Evolutionary conservation across 2,797 vertebrate species (phyloP), one percentile per base, ranked within the genome.

Genomic region (Phylloscopus collybita): DNA sequence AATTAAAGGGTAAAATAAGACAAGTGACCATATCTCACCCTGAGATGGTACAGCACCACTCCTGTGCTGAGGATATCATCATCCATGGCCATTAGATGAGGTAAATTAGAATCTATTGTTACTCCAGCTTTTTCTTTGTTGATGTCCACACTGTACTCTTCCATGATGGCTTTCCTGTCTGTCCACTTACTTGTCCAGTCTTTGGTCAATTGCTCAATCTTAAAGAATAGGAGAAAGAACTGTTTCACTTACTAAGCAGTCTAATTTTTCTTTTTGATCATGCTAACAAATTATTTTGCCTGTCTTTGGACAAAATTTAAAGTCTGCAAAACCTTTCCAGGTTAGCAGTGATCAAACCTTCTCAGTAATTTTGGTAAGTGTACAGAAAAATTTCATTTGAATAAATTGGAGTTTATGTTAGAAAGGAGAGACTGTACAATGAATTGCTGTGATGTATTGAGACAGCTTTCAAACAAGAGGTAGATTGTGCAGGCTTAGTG

Each of bases 1-100:
- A 53, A 82, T 75, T 54, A 44, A 90, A 84, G 23, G 13, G 15
- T 51, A 91, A 89, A 94, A 83, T 21, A 42, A 86, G 59, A 60
- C 23, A 59, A 74, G 34, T 51, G 50, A 78, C 27, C 34, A 9
- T 19, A 61, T 91, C 98, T 87, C 97, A 99, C 99, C 99, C 98
- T 98, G 97, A 99, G 99, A 95, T 99, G 98, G 96, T 99, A 99
- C 21, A 99, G 98, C 88, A 98, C 98, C 12, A 99, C 98, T 59
- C 99, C 98, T 10, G 99, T 99, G 97, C 98, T 99, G 91, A 99
- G 98, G 66, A 99, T 98, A 15, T 99, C 99, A 20, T 98, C 97
- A 73, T 99, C 98, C 94, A 99, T 95, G 32, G 98, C 98, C 85
- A 99, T 98, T 57, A 99, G 97, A 96, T 99, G 99, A 15, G 99